Evolutionary conservation across 1,140 invertebrate genomes (phyloP).

Genomic region (Brachionus paranguensis): DNA sequence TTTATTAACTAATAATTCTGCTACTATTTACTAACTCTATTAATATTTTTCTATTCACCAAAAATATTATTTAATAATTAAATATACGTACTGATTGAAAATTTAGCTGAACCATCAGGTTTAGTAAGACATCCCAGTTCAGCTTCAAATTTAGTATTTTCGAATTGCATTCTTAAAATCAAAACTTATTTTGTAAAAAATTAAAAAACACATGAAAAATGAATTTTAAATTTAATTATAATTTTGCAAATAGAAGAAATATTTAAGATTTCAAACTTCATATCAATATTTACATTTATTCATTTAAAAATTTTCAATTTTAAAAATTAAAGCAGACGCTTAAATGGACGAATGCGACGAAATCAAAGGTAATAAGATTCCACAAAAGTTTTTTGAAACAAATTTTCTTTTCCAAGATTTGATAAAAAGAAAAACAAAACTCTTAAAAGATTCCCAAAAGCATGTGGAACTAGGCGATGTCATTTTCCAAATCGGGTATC

Average conservation of each 20-base stretch:
- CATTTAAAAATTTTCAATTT: not conserved
- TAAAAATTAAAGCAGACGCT: not conserved
- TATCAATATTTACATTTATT: not conserved
- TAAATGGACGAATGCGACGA: not conserved
- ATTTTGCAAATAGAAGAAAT: not conserved
- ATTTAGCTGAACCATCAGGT: conserved; percentile 34
- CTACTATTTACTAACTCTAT: no score
- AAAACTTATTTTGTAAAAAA: not conserved
- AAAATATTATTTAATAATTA: no score
- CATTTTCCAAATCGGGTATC: conserved; percentile 22
- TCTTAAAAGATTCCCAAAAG: conserved; percentile 11
- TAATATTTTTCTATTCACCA: no score
- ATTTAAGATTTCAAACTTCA: not conserved
- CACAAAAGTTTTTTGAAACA: not conserved
- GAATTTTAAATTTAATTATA: not conserved
- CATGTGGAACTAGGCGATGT: not conserved
- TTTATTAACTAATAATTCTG: no score
- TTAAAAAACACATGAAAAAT: not conserved
- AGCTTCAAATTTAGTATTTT: conserved; percentile 1
- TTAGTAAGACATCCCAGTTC: conserved; percentile 12
- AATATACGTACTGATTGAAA: not conserved
- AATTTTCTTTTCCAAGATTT: not conserved
- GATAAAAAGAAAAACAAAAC: conserved; percentile 21
- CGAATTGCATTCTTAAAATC: not conserved
- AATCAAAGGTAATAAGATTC: not conserved